Conservation (phyloP, 1,140 invertebrate genomes). For the Dinoponera quadriceps region DNA sequence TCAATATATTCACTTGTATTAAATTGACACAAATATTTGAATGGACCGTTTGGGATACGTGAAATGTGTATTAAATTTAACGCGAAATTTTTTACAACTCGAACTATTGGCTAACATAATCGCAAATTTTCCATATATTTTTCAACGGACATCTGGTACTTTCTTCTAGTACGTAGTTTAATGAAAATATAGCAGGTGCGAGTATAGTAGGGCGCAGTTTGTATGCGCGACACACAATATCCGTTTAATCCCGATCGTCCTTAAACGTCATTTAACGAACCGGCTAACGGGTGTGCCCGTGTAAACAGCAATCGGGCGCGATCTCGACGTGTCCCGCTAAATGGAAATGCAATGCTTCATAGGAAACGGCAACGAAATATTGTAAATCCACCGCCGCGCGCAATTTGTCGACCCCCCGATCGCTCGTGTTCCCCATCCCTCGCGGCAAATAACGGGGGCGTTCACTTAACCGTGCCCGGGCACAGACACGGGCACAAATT, state of each 20-base stretch:
- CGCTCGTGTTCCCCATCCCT: neutral
- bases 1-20: too few species aligned
- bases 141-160: too few species aligned
- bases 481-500: slow-evolving; percentile 49
- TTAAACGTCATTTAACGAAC: slow-evolving; percentile 37
- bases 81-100: too few species aligned
- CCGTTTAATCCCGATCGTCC: slow-evolving; percentile 8
- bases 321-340: slow-evolving; percentile 10
- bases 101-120: too few species aligned
- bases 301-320: slow-evolving; percentile 13
- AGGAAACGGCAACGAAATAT: slow-evolving; percentile 48
- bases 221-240: neutral
- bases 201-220: neutral
- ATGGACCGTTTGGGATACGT: too few species aligned
- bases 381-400: slow-evolving; percentile 32
- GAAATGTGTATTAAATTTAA: too few species aligned
- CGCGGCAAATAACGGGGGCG: slow-evolving; percentile 10
- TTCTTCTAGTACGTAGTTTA: too few species aligned
- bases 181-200: too few species aligned
- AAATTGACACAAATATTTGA: too few species aligned
- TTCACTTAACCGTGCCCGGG: slow-evolving; percentile 54
- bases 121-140: too few species aligned
- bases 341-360: slow-evolving; percentile 48
- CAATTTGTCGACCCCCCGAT: slow-evolving; percentile 46
- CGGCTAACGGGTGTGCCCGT: neutral